These are phyloP conservation scores for Cataglyphis hispanica DNA, from an alignment of 1,140 invertebrate genomes.

Conservation along the genomic window DNA sequence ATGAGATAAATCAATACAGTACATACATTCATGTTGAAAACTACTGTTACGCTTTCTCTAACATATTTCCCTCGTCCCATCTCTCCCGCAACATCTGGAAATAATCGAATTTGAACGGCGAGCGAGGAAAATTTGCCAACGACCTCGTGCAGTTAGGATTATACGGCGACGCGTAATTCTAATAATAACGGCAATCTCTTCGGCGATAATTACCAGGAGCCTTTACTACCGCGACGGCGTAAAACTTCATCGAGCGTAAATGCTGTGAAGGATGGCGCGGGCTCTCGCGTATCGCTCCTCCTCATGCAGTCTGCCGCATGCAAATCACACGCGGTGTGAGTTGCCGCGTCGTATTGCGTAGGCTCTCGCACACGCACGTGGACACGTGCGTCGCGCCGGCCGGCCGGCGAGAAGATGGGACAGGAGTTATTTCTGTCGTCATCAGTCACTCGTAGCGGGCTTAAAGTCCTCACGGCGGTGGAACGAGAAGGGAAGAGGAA, in stretches of 20 bases:
- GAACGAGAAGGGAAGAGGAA: constrained; percentile 32
- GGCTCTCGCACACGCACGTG: constrained; percentile 77
- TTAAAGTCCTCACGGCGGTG: constrained; percentile 34
- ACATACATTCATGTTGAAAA: no score
- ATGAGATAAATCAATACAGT: no score
- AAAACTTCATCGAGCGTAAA: neutral
- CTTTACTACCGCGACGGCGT: constrained; percentile 25
- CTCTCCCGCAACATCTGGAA: neutral
- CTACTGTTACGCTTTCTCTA: neutral
- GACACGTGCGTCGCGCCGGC: constrained; percentile 74
- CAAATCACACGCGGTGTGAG: constrained; percentile 60
- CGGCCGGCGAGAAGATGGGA: constrained; percentile 69
- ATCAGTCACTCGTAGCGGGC: constrained; percentile 80
- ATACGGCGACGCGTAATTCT: constrained; percentile 3
- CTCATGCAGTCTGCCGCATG: constrained; percentile 12
- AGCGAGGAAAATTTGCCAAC: constrained; percentile 36
- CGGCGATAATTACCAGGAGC: constrained; percentile 33
- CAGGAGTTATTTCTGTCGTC: constrained; percentile 82
- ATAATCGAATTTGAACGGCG: constrained; percentile 27
- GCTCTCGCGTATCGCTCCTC: neutral
- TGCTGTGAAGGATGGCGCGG: neutral
- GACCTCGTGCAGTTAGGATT: neutral
- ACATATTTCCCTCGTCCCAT: neutral
- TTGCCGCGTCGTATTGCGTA: constrained; percentile 69
- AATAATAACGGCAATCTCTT: constrained; percentile 46